Evolutionary conservation across 2,113 vertebrate species (phyloP).

Genomic region (Sinocyclocheilus maitianheensis): DNA sequence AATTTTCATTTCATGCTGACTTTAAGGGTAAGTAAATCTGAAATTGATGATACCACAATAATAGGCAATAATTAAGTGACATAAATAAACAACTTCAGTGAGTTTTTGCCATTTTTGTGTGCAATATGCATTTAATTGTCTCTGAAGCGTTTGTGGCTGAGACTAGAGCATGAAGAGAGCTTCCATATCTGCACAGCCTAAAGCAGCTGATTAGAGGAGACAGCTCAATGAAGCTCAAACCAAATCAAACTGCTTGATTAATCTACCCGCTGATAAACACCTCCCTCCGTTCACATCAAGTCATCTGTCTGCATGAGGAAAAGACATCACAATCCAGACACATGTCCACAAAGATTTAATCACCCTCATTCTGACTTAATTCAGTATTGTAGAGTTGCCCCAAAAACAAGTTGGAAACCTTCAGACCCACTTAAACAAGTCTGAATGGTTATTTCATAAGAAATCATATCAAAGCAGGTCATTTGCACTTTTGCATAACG

Average conservation of each 20-base stretch:
- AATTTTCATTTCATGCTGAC: not conserved
- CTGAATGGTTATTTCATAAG: not conserved
- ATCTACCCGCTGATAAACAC: constrained; percentile 40
- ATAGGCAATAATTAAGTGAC: not conserved
- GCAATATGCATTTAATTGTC: not conserved
- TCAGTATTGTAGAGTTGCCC: not conserved
- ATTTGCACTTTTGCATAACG: not conserved
- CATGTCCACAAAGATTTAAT: not conserved
- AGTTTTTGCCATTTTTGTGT: not conserved
- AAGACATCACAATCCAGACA: constrained; percentile 11
- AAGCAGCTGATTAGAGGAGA: constrained; percentile 49
- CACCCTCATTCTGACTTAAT: not conserved
- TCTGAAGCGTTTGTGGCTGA: not conserved
- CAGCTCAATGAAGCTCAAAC: constrained; percentile 43
- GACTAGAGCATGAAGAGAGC: not conserved
- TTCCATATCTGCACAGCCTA: constrained; percentile 38
- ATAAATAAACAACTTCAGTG: not conserved
- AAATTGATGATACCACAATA: not conserved
- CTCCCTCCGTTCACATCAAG: constrained; percentile 7
- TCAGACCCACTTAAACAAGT: not conserved
- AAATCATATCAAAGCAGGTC: constrained; percentile 3
- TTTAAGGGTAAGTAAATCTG: not conserved
- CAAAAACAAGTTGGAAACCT: not conserved
- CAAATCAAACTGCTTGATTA: constrained; percentile 53
- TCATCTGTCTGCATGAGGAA: constrained; percentile 7